Conservation (phyloP, 37 sponge, comb jelly and placozoan genomes). For the Cliona cf. orientalis region DNA sequence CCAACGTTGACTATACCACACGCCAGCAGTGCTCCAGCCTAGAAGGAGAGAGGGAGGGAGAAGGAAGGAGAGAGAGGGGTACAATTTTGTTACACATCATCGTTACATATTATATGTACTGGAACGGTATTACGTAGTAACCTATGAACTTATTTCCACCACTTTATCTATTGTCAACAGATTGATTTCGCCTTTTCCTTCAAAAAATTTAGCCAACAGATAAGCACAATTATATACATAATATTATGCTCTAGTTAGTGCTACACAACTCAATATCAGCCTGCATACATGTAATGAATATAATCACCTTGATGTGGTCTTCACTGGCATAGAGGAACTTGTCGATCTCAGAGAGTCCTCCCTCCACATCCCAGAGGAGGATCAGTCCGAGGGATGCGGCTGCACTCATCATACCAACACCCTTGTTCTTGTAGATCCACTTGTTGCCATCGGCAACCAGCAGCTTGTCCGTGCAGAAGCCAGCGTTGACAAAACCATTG, state of each 20-base stretch:
- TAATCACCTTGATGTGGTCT: conserved; percentile 88
- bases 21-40: conserved; percentile 97
- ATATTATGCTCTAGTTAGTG: too few relatives aligned
- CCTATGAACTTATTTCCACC: too few relatives aligned
- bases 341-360: conserved; percentile 96
- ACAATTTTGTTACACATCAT: background rate
- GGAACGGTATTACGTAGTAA: too few relatives aligned
- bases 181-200: too few relatives aligned
- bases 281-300: too few relatives aligned
- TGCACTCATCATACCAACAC: conserved; percentile 96
- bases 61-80: background rate
- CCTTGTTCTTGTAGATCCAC: conserved; percentile 97
- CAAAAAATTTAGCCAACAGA: too few relatives aligned
- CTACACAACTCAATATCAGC: too few relatives aligned
- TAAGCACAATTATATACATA: too few relatives aligned
- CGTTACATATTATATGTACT: too few relatives aligned
- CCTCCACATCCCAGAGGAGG: conserved; percentile 98
- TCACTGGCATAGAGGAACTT: conserved; percentile 95
- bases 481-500: conserved; percentile 97
- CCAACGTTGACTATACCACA: conserved; percentile 98
- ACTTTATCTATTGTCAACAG: too few relatives aligned
- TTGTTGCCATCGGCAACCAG: conserved; percentile 88
- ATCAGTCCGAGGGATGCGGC: conserved; percentile 98
- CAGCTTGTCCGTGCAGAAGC: conserved; percentile 93
- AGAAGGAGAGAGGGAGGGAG: background rate